Percentiles rank a stretch among this genome's conserved stretches.
These are phyloP conservation scores for Pseudopipra pipra DNA, from an alignment of 2,113 vertebrate genomes.

Conservation along the genomic window DNA sequence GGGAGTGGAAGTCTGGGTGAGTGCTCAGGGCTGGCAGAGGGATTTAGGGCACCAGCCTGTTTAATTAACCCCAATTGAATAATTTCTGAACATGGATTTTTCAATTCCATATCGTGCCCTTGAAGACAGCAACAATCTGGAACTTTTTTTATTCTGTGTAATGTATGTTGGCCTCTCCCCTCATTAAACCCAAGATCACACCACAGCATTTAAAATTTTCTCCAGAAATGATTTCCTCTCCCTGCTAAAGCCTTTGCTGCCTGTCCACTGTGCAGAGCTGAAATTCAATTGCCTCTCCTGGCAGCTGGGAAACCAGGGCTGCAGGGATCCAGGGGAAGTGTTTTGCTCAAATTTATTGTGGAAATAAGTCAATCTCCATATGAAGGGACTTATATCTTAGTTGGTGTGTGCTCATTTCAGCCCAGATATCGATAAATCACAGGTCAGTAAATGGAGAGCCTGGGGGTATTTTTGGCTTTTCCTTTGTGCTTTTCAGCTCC, in stretches of 20 bases:
- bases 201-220: conserved; percentile 29
- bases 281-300: conserved; percentile 55
- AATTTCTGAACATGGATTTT: background rate
- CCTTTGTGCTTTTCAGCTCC: background rate
- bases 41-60: background rate
- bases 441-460: background rate
- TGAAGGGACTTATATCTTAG: background rate
- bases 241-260: conserved; percentile 6
- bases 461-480: background rate
- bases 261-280: background rate
- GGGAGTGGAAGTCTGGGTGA: background rate
- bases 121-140: background rate
- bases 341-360: background rate
- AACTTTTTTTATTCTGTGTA: background rate
- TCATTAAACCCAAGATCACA: conserved; percentile 27
- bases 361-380: background rate
- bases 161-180: background rate
- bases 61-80: background rate
- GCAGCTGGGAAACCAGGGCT: conserved; percentile 23
- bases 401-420: background rate
- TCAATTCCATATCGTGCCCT: background rate
- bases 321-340: background rate
- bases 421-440: background rate
- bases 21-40: background rate
- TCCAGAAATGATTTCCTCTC: conserved; percentile 25